A percentile compares a stretch with the other conserved stretches of the same genome.
These are phyloP conservation scores for Ifrita kowaldi DNA, from an alignment of 2,113 vertebrate genomes.

Conservation along the genomic window DNA sequence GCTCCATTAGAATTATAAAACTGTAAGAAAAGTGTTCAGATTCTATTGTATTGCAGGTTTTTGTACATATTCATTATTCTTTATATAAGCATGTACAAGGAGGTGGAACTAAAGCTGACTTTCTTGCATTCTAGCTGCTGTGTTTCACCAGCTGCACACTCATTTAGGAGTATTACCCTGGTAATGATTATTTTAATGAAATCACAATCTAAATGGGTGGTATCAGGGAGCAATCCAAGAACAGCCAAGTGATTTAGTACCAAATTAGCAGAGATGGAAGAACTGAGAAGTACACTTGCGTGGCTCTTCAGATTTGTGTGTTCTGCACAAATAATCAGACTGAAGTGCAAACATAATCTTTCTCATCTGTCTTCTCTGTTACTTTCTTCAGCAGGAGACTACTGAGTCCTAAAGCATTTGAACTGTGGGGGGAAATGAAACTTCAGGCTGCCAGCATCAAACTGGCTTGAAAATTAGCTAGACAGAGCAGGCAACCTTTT, in stretches of 20 bases:
- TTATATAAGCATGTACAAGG: not conserved
- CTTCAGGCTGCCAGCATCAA: not conserved
- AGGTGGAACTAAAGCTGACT: not conserved
- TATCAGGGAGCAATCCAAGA: not conserved
- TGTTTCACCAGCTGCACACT: not conserved
- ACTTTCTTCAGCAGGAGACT: not conserved
- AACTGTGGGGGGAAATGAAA: not conserved
- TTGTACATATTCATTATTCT: constrained; percentile 17
- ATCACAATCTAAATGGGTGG: constrained; percentile 2
- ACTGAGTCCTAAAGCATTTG: not conserved
- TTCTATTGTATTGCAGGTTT: not conserved
- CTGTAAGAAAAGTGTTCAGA: not conserved
- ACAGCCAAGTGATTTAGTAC: not conserved
- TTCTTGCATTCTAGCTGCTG: not conserved
- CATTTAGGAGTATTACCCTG: not conserved
- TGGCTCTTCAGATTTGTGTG: not conserved
- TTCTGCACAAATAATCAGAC: not conserved
- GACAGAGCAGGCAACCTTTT: not conserved
- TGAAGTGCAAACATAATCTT: not conserved
- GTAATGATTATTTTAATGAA: constrained; percentile 39
- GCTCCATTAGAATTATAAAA: not conserved
- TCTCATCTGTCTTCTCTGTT: not conserved
- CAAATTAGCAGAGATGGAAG: not conserved
- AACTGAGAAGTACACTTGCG: not conserved
- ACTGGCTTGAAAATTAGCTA: not conserved